Conservation (phyloP, 2,113 vertebrate genomes). For the Dunckerocampus dactyliophorus region DNA sequence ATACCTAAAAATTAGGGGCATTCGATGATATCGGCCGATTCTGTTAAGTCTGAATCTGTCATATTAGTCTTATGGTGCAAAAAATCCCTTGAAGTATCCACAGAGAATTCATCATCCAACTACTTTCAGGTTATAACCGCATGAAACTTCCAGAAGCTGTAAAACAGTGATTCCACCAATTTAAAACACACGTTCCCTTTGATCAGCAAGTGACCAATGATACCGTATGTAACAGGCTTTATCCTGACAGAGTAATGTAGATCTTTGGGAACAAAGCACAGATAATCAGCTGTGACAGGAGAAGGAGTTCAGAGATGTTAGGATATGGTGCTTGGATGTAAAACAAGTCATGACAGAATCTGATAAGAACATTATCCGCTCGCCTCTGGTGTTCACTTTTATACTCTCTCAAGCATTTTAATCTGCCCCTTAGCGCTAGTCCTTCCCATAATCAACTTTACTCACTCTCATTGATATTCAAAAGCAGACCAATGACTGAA, state of each 20-base stretch:
- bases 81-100: conserved; percentile 25
- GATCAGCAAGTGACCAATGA: not conserved
- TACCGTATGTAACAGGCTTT: not conserved
- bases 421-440: not conserved
- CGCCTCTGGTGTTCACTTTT: conserved; percentile 2
- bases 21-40: no score
- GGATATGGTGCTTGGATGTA: not conserved
- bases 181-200: conserved; percentile 6
- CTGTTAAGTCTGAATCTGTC: not conserved
- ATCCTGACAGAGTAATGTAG: not conserved
- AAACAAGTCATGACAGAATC: not conserved
- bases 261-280: not conserved
- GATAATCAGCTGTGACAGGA: conserved; percentile 3
- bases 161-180: conserved; percentile 34
- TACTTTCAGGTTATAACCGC: conserved; percentile 35
- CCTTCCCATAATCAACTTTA: not conserved
- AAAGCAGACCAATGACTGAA: not conserved
- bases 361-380: not conserved
- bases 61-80: conserved; percentile 26
- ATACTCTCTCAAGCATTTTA: not conserved
- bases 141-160: conserved; percentile 21
- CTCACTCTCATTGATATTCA: not conserved
- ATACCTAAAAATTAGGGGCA: no score
- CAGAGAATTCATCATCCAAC: conserved; percentile 13
- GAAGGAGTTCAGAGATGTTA: not conserved